These are phyloP conservation scores for Bradypodion pumilum DNA, from an alignment of 2,797 vertebrate genomes.

Conservation along the genomic window DNA sequence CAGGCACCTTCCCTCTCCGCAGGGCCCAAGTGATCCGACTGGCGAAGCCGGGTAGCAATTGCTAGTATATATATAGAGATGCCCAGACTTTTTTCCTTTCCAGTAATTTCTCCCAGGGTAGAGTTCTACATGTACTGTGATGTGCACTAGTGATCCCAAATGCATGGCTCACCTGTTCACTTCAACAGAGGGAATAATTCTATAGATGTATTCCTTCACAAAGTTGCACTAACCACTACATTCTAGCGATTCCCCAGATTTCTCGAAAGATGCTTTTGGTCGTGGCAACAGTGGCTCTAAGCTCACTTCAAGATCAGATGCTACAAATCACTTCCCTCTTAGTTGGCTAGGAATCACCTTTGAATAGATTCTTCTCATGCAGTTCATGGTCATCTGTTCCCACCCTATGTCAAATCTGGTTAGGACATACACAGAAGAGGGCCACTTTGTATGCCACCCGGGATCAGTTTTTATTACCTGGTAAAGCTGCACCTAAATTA, in stretches of 20 bases:
- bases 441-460: background rate
- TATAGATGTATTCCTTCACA: background rate
- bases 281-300: background rate
- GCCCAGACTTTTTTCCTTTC: background rate
- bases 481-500: background rate
- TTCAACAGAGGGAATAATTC: background rate
- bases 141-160: background rate
- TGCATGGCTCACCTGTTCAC: background rate
- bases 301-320: background rate
- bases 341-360: background rate
- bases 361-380: background rate
- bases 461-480: background rate
- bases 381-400: background rate
- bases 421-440: background rate
- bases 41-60: too few relatives aligned
- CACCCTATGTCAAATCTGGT: background rate
- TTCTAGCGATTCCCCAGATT: too few relatives aligned
- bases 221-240: background rate
- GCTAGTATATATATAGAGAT: background rate
- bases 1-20: too few relatives aligned
- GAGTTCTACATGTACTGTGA: background rate
- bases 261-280: background rate
- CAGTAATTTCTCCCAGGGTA: background rate
- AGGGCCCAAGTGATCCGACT: too few relatives aligned
- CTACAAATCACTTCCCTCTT: background rate